phyloP scores from a whole-genome alignment of 2,113 vertebrate genomes.

The Naja naja region DNA sequence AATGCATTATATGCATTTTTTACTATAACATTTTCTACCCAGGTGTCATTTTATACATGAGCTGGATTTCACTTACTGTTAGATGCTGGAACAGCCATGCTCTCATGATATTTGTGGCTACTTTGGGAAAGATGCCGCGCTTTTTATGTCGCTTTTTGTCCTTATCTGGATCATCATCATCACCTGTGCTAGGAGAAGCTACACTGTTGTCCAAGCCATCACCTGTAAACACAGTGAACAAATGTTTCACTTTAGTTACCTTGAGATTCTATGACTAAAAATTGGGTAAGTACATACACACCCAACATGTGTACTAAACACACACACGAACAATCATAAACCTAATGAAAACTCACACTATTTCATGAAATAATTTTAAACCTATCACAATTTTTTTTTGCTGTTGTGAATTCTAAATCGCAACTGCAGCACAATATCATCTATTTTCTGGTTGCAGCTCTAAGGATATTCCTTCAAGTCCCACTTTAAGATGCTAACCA shows the following conservation, averaged over 20 bases:
- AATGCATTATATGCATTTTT: conserved; percentile 47
- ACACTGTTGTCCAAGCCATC: conserved; percentile 99
- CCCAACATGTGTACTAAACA: conserved; percentile 28
- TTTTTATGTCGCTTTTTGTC: conserved; percentile 99
- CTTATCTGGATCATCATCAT: conserved; percentile 99
- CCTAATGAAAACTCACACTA: conserved; percentile 59
- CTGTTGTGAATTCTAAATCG: background rate
- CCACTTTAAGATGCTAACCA: background rate
- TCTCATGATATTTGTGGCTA: conserved; percentile 99
- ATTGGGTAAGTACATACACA: conserved; percentile 53
- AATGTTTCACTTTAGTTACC: conserved; percentile 82
- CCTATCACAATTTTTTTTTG: background rate
- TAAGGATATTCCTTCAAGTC: background rate
- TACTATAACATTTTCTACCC: conserved; percentile 67
- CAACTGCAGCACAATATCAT: background rate
- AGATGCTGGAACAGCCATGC: conserved; percentile 99
- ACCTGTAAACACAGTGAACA: conserved; percentile 90
- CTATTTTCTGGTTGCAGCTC: background rate
- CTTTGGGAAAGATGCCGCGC: conserved; percentile 99
- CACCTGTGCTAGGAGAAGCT: conserved; percentile 98
- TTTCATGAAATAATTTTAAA: conserved; percentile 50
- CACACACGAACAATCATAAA: background rate
- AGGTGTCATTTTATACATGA: conserved; percentile 74
- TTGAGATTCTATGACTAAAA: conserved; percentile 76
- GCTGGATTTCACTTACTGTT: conserved; percentile 89